Evolutionary conservation across 2,113 vertebrate species (phyloP).

Genomic region (Vidua chalybeata): DNA sequence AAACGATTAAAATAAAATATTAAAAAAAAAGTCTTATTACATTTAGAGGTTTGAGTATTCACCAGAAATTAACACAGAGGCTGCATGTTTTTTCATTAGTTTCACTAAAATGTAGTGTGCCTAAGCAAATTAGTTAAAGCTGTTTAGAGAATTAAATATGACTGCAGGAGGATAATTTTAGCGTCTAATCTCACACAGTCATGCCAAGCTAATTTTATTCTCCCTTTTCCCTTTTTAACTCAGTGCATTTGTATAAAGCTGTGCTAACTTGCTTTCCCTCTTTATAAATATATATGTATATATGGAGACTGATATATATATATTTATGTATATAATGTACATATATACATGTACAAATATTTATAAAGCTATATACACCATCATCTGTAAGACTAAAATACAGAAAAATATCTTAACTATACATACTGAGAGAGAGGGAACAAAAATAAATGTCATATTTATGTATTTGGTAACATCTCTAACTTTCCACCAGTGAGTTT

Average conservation of each 20-base stretch:
- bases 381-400: neutral
- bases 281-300: neutral
- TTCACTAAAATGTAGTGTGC: neutral
- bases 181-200: conserved; percentile 6
- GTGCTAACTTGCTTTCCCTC: neutral
- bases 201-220: conserved; percentile 20
- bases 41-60: neutral
- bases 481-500: neutral
- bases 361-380: neutral
- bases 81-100: neutral
- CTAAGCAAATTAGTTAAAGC: conserved; percentile 16
- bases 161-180: conserved; percentile 1
- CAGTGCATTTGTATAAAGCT: neutral
- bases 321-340: neutral
- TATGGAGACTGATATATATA: neutral
- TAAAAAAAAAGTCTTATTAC: neutral
- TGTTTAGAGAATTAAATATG: conserved; percentile 29
- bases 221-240: neutral
- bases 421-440: accelerated
- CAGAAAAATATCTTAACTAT: neutral
- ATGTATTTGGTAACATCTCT: neutral
- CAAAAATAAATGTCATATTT: neutral
- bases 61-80: neutral
- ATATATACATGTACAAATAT: neutral
- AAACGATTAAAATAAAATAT: neutral